Conservation (phyloP, 2,113 vertebrate genomes). For the Hymenochirus boettgeri region DNA sequence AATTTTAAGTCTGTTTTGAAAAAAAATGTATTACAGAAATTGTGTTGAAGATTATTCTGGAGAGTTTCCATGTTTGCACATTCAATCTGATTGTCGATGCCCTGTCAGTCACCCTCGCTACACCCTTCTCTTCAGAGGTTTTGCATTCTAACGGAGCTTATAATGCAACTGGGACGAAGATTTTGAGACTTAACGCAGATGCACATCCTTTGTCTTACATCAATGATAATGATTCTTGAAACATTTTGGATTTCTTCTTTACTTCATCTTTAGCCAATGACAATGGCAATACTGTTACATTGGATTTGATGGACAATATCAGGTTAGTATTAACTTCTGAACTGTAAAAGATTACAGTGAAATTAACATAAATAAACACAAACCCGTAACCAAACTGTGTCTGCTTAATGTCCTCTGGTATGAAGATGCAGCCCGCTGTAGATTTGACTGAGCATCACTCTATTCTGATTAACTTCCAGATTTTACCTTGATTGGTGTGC, state of each 20-base stretch:
- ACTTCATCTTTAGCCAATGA: slow-evolving; percentile 64
- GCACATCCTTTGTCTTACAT: slow-evolving; percentile 79
- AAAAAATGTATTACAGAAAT: no score
- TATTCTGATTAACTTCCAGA: no score
- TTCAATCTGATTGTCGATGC: slow-evolving; percentile 77
- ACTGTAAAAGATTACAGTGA: no score
- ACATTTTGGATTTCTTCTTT: slow-evolving; percentile 81
- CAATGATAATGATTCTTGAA: slow-evolving; percentile 81
- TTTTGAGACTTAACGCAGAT: slow-evolving; percentile 71
- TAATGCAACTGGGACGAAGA: slow-evolving; percentile 68
- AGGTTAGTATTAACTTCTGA: slow-evolving; percentile 71
- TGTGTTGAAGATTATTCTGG: slow-evolving; percentile 73
- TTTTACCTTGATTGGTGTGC: no score
- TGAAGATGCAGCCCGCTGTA: no score
- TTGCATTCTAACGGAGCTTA: slow-evolving; percentile 79
- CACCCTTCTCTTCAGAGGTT: slow-evolving; percentile 73
- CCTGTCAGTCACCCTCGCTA: slow-evolving; percentile 78
- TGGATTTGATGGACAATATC: slow-evolving; percentile 85
- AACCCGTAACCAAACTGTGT: no score
- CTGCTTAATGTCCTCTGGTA: no score
- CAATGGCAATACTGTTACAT: slow-evolving; percentile 68
- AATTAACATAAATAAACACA: no score
- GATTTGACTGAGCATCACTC: no score
- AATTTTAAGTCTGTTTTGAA: no score
- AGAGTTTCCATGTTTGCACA: slow-evolving; percentile 65